These are phyloP conservation scores for Drosophila varians DNA, from an alignment of 1,140 invertebrate genomes.

Conservation along the genomic window DNA sequence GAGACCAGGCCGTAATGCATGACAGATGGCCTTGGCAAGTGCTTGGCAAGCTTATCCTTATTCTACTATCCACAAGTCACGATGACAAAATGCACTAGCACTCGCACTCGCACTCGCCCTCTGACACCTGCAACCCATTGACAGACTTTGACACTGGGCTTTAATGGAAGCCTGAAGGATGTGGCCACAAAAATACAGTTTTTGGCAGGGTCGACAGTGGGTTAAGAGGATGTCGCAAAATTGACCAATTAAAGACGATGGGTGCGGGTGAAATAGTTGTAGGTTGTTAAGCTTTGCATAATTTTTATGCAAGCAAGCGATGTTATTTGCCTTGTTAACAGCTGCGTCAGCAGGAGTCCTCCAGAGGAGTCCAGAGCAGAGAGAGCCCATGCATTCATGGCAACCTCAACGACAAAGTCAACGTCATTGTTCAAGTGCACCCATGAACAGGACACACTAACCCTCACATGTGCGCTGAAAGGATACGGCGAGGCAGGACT, in stretches of 20 bases:
- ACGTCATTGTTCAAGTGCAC: slow-evolving; percentile 68
- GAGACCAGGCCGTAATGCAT: slow-evolving; percentile 24
- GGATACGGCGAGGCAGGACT: slow-evolving; percentile 5
- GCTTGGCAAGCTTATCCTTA: slow-evolving; percentile 22
- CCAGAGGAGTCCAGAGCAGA: not conserved
- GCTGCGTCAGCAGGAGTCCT: slow-evolving; percentile 50
- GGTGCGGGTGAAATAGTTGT: slow-evolving; percentile 42
- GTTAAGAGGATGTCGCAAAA: slow-evolving; percentile 27
- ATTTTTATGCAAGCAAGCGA: slow-evolving; percentile 59
- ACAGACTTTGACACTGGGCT: slow-evolving; percentile 13
- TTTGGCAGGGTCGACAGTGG: slow-evolving; percentile 1
- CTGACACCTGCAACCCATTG: slow-evolving; percentile 26
- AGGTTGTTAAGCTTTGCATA: slow-evolving; percentile 48
- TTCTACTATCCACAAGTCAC: slow-evolving; percentile 1
- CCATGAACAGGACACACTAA: slow-evolving; percentile 36
- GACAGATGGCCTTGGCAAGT: slow-evolving; percentile 23
- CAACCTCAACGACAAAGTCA: slow-evolving; percentile 58
- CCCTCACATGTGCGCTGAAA: slow-evolving; percentile 12
- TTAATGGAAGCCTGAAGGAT: slow-evolving; percentile 9
- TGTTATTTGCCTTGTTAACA: slow-evolving; percentile 72
- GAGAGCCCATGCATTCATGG: slow-evolving; percentile 46
- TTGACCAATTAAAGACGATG: slow-evolving; percentile 50
- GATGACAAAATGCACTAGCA: slow-evolving; percentile 29
- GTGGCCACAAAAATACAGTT: not conserved
- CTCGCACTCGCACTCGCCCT: slow-evolving; percentile 2